These are phyloP conservation scores for Parauchenoglanis punctatus DNA, from an alignment of 2,797 vertebrate genomes.

Conservation along the genomic window DNA sequence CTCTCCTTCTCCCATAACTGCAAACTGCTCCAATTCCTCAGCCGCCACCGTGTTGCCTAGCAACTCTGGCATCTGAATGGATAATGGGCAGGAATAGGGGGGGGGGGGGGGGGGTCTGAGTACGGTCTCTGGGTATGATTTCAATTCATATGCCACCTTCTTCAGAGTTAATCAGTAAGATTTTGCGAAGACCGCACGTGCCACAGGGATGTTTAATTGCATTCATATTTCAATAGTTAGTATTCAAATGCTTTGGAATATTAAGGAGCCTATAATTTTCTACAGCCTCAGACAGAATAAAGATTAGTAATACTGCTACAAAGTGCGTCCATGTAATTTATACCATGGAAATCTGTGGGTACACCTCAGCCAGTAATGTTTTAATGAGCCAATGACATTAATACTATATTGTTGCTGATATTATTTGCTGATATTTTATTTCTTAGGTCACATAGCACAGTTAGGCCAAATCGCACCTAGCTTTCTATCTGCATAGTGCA, in stretches of 20 bases:
- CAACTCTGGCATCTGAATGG: constrained; percentile 77
- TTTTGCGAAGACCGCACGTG: not conserved
- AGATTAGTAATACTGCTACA: not conserved
- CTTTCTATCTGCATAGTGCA: not conserved
- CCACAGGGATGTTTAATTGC: not conserved
- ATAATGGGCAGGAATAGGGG: constrained; percentile 53
- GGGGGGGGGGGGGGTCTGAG: not conserved
- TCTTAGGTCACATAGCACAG: not conserved
- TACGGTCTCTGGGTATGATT: constrained; percentile 39
- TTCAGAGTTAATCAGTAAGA: not conserved
- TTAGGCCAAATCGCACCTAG: not conserved
- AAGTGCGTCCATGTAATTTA: not conserved
- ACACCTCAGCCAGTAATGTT: not conserved
- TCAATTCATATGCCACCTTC: constrained; percentile 35
- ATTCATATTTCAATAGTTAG: constrained; percentile 3
- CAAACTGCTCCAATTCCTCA: constrained; percentile 55
- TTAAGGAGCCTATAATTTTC: not conserved
- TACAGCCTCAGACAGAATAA: not conserved
- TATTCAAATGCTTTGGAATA: not conserved
- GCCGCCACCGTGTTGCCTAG: constrained; percentile 72
- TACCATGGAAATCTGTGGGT: not conserved
- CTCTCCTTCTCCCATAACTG: constrained; percentile 65
- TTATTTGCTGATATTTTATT: not conserved
- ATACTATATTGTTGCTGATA: not conserved
- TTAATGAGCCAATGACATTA: not conserved